Base-by-base conservation (phyloP, 2,888 invertebrate genomes). In the Argyra leucocephala region DNA sequence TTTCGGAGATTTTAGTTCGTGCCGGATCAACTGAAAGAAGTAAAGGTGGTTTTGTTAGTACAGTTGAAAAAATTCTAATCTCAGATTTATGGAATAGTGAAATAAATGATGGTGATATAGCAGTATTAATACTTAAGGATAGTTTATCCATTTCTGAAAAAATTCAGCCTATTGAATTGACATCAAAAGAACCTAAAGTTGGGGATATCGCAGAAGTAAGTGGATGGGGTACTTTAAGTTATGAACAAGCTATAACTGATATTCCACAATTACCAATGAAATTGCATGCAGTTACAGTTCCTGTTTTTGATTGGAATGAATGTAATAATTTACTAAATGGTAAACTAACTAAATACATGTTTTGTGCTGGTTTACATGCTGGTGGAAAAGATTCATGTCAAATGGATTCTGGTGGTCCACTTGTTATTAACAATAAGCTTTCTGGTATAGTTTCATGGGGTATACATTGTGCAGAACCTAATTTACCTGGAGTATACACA, bases 391-490 rank as follows among this genome's bases (percentile, higher is more conserved):
- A 82, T 70, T 76, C 81, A 21, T 82, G 81, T 69, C 77, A 72
- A 62, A 75, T 74, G 6, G 74, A 76, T 66, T 69, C 74, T 0
- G 75, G 76, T 21, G 76, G 76, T 36, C 74, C 75, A 2, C 59
- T 76, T 64, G 70, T 74, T 0, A 64, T 66, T 12, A 63, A 69
- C 0, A 63, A 66, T 4, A 26, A 66, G 23, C 65, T 74, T 18
- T 69, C 71, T 15, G 76, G 81, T 22, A 75, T 80, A 57, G 78
- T 79, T 0, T 79, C 80, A 1, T 80, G 79, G 80, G 81, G 81
- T 3, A 73, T 76, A 63, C 77, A 76, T 3, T 81, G 81, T 68
- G 81, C 76, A 1, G 65, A 74, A 18, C 74, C 75, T 7, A 76
- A 77, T 67, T 80, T 73, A 65, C 81, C 81, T 0, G 80, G 81